Evolutionary conservation across 2,888 invertebrate species (phyloP).

Genomic region (Lycia hirtaria): DNA sequence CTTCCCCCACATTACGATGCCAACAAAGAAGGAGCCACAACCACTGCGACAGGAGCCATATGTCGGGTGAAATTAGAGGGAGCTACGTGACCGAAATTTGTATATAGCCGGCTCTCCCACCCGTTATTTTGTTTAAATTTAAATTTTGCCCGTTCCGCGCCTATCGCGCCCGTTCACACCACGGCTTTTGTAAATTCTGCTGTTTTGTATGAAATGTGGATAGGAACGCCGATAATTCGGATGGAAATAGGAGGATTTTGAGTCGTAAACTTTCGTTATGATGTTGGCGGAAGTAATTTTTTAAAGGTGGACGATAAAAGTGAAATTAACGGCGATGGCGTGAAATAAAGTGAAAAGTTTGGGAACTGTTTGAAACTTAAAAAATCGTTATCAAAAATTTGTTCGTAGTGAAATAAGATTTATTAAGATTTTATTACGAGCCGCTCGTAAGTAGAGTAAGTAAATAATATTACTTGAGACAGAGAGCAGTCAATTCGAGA

Average conservation of each 20-base stretch:
- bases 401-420: background rate
- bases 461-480: background rate
- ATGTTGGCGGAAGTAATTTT: conserved; percentile 11
- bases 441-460: background rate
- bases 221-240: conserved; percentile 5
- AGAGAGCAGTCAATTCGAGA: conserved; percentile 1
- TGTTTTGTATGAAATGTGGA: conserved; percentile 26
- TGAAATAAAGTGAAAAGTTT: background rate
- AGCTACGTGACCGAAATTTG: conserved; percentile 31
- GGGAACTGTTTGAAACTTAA: background rate
- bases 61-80: conserved; percentile 33
- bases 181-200: conserved; percentile 20
- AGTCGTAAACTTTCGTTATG: conserved; percentile 4
- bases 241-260: conserved; percentile 1
- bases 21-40: conserved; percentile 14
- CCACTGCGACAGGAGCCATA: conserved; percentile 11
- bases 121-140: conserved; percentile 38
- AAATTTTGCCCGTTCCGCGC: conserved; percentile 23
- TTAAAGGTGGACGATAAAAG: background rate
- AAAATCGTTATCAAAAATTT: background rate
- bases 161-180: conserved; percentile 27
- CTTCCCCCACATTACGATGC: background rate
- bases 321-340: background rate
- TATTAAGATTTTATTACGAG: background rate
- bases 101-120: conserved; percentile 8